Conservation (phyloP, 2,113 vertebrate genomes). For the Alethe diademata region DNA sequence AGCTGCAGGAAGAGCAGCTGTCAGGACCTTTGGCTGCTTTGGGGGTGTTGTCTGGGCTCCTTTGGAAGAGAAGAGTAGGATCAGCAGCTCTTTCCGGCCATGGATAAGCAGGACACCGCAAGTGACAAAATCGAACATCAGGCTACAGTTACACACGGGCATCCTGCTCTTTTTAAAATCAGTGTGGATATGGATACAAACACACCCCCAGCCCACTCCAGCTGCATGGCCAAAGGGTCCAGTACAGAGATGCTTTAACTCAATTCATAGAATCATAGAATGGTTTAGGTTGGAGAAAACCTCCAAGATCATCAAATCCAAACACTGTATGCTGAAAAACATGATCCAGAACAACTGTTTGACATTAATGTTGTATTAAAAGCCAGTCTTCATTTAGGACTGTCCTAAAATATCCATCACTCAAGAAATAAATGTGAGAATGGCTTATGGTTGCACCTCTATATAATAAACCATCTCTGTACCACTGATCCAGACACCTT, state of each 20-base stretch:
- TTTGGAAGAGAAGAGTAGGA: not conserved
- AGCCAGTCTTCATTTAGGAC: not conserved
- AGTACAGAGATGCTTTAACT: not conserved
- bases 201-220: accelerated
- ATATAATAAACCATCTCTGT: not conserved
- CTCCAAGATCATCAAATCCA: not conserved
- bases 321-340: not conserved
- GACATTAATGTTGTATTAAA: not conserved
- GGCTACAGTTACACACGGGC: not conserved
- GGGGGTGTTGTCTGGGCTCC: not conserved
- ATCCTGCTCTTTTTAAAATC: not conserved
- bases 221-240: not conserved
- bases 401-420: not conserved
- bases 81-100: not conserved
- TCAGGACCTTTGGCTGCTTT: not conserved
- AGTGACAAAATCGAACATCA: not conserved
- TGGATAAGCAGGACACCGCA: not conserved
- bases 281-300: not conserved
- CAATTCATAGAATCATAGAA: not conserved
- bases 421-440: not conserved
- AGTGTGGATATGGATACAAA: not conserved
- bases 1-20: not conserved
- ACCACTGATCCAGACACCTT: not conserved
- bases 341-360: not conserved
- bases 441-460: not conserved